These are phyloP conservation scores for Grallaria varia DNA, from an alignment of 2,113 vertebrate genomes.

Conservation along the genomic window DNA sequence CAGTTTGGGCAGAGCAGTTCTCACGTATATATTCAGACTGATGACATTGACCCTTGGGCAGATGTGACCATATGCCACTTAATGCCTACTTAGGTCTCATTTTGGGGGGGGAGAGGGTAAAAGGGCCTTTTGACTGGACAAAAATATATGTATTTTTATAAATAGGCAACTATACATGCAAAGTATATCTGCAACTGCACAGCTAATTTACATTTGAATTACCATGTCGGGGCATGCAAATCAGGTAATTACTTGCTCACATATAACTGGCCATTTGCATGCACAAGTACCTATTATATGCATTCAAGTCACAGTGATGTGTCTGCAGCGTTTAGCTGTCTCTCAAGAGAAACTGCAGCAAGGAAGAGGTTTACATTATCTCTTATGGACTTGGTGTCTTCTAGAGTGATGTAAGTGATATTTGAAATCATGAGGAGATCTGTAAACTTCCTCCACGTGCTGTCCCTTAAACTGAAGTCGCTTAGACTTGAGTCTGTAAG, in stretches of 20 bases:
- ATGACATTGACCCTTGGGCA: constrained; percentile 13
- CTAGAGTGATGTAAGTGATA: neutral
- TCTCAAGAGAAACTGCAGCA: neutral
- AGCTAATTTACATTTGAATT: constrained; percentile 68
- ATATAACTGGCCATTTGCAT: constrained; percentile 53
- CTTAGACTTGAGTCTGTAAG: neutral
- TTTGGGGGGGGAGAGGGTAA: neutral
- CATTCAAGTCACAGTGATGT: constrained; percentile 45
- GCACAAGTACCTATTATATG: constrained; percentile 61
- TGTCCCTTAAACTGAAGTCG: neutral
- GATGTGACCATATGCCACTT: neutral
- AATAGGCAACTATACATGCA: constrained; percentile 22
- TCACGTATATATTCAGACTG: neutral
- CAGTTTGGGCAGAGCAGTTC: neutral
- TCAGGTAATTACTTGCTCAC: constrained; percentile 64
- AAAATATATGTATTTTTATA: constrained; percentile 35
- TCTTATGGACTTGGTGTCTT: neutral
- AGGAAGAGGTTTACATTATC: constrained; percentile 44
- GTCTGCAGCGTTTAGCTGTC: constrained; percentile 39
- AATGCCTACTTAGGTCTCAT: neutral
- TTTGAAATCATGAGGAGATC: neutral
- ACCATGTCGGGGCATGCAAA: constrained; percentile 65
- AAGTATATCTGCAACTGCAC: constrained; percentile 45
- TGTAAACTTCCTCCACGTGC: neutral
- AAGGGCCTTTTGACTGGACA: neutral